Base-by-base conservation (phyloP, 1,140 invertebrate species). In the Phocides pigmalion region DNA sequence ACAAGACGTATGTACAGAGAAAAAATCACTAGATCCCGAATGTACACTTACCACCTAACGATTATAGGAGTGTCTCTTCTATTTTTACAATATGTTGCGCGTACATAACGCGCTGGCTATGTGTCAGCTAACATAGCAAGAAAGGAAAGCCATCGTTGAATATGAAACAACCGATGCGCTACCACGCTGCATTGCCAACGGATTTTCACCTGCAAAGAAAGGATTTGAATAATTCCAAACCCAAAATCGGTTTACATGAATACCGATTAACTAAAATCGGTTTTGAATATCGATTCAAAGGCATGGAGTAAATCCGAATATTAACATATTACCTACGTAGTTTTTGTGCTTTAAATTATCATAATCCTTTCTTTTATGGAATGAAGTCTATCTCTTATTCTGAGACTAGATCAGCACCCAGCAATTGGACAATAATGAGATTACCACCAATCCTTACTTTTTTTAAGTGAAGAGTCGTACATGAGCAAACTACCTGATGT, bases 151-250 rank as follows among this genome's bases (percentile, higher is more conserved):
- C 50, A 81, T 51, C 65, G 80, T 67, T 71, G 85, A 74, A 72
- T 82, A 68, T 54, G 78, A 72, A 8, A 72, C 62, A 12, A 59
- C 46, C 4, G 81, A 68, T 0, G 83, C 80, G 12, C 68, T 68
- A 14, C 87, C 87, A 4, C 87, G 79, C 62, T 90, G 87, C 87
- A 90, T 90, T 35, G 87, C 87, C 22, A 90, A 79, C 53, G 87
- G 87, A 54, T 90, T 90, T 59, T 90, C 87, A 8, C 87, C 87
- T 90, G 81, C 19, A 74, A 82, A 66, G 15, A 74, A 67, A 66
- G 14, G 41, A 73, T 70, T 68, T 70, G 47, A 77, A 74, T 70
- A 71, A 69, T 66, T 53, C 17, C 8, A 0, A 25, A 47, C 14
- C 42, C 25, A 47, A 35, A 59, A 59, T 46, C 54, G 41, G 15